These are phyloP conservation scores for Sinonovacula constricta DNA, from an alignment of 1,140 invertebrate species.

Conservation along the genomic window DNA sequence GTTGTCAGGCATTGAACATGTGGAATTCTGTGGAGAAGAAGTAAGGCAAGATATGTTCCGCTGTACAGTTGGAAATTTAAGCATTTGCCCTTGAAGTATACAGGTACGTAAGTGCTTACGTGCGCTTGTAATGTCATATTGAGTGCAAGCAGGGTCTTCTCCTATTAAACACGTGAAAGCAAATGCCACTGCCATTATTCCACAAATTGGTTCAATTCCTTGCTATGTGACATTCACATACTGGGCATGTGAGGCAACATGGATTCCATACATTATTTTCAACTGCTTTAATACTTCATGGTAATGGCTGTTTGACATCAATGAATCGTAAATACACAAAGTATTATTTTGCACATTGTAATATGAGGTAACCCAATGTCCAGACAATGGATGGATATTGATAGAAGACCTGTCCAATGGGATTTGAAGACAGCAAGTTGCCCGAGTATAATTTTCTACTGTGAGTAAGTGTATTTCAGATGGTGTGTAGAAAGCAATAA, in stretches of 20 bases:
- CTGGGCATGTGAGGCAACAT: background rate
- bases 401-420: background rate
- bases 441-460: background rate
- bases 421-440: background rate
- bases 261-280: background rate
- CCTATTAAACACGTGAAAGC: constrained; percentile 18
- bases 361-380: constrained; percentile 27
- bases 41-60: too few species aligned
- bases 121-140: constrained; percentile 5
- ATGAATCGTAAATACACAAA: constrained; percentile 10
- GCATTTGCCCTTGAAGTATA: background rate
- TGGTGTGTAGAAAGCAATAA: constrained; percentile 6
- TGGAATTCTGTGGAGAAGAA: background rate
- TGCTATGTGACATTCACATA: constrained; percentile 10
- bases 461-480: constrained; percentile 11
- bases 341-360: constrained; percentile 5
- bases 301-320: background rate
- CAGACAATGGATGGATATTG: constrained; percentile 16
- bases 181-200: constrained; percentile 17
- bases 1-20: background rate
- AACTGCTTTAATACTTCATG: constrained; percentile 5
- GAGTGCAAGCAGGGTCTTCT: background rate
- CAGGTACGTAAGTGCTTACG: background rate
- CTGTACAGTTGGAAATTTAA: background rate
- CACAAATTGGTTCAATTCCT: constrained; percentile 20